Conservation (phyloP, 2,113 vertebrate genomes). For the Hippocampus abdominalis region DNA sequence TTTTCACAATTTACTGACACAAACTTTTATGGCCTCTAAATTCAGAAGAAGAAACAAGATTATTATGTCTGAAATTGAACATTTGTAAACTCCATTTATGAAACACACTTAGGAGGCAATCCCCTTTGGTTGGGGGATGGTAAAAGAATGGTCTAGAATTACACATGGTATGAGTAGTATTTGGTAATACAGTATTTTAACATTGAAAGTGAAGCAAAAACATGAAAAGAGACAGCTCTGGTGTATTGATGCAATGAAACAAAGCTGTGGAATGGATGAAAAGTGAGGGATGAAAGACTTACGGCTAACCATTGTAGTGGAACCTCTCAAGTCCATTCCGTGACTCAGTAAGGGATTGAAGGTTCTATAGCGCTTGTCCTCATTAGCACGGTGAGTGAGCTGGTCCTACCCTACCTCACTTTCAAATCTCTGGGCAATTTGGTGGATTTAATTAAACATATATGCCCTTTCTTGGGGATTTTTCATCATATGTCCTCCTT, state of each 20-base stretch:
- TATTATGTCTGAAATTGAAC: background rate
- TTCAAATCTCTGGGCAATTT: no score
- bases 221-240: background rate
- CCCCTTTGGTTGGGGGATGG: background rate
- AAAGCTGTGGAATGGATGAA: background rate
- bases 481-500: no score
- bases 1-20: background rate
- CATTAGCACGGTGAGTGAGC: background rate
- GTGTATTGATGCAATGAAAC: slow-evolving; percentile 14
- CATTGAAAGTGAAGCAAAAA: background rate
- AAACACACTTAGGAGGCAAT: background rate
- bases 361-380: no score
- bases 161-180: background rate
- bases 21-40: no score
- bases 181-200: background rate
- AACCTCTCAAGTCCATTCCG: background rate
- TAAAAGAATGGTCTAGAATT: background rate
- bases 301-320: background rate
- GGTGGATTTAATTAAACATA: no score
- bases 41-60: background rate
- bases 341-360: background rate
- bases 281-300: slow-evolving; percentile 4
- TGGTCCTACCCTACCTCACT: no score
- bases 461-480: no score
- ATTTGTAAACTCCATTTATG: background rate